Base-by-base conservation (phyloP, 1,140 invertebrate genomes). In the Eumaeus atala region DNA sequence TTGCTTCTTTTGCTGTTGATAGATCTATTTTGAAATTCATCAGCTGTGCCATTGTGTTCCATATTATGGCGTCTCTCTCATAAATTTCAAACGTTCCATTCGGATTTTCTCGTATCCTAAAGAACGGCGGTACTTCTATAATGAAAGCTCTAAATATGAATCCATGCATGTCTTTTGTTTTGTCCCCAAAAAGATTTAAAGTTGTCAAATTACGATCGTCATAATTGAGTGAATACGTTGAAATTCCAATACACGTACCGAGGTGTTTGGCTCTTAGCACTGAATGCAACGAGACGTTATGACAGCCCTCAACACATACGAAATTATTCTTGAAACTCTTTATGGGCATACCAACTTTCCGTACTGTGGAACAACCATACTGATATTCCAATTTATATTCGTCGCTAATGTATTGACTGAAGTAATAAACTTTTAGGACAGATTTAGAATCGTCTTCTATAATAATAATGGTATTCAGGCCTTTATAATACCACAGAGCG, bases 1-100 rank as follows among this genome's bases (percentile, higher is more conserved):
- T 67, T 8, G 58, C 55, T 1, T 57, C 51, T 52, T 62, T 56
- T n/a, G 66, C 62, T 1, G 72, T 64, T 6, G 66, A 62, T 0
- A 84, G 37, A 56, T 87, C 76, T 35, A 84, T 72, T 28, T 67
- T 71, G 36, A 83, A 85, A 51, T 85, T 87, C 66, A 87, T 74
- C 6, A 72, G 56, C 38, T 74, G 44, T 7, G 74, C 59, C 52
- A 84, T 62, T 1, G 70, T 72, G n/a, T 69, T 83, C 82, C 82
- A 87, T 9, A 85, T 61, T 21, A 63, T 62, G 18, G 78, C 84
- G 56, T 87, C 82, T 61, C 84, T 64, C 9, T 60, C 42, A 49
- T 59, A 18, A n/a, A 84, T 34, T 2, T 58, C 63, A 36, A 67
- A 77, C 9, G 55, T 71, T 6, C 72, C 76, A 52, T 83, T 58